Base-by-base conservation (phyloP, 2,797 vertebrate genomes). In the Peromyscus attwateri region DNA sequence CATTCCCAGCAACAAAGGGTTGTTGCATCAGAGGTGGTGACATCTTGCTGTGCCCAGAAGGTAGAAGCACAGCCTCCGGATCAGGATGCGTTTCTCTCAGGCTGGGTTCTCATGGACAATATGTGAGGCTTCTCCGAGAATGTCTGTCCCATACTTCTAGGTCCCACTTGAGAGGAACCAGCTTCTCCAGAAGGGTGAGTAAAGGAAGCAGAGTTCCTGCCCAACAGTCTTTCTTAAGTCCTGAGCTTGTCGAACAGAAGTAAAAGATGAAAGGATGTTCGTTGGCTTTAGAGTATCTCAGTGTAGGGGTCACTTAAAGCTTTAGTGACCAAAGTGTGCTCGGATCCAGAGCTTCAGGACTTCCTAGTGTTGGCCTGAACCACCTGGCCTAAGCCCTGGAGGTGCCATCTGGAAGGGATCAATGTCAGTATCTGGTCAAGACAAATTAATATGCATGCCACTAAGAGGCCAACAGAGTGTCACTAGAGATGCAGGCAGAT, bases 271-370 rank as follows among this genome's bases (percentile, higher is more conserved):
- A 93, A 83, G 88, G 71, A 12, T 17, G 2, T 77, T 82, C 21
- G 4, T 75, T 85, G 57, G 34, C 76, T 93, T 95, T 92, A 79
- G 70, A 71, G 92, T 96, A n/a, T 8, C 70, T 96, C 75, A 70
- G 14, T 87, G n/a, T 95, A 89, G 89, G 68, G 16, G 82, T 89
- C 46, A 11, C 55, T 87, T 94, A 94, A 96, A 80, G 31, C n/a
- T 70, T 92, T 9, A 66, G 62, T 84, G 62, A 70, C 66, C 64
- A 70, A 57, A 57, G 46, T n/a, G 31, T n/a, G 80, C 23, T 37
- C 23, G 19, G 27, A 37, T 89, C 89, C 62, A 79, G 2, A 66
- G 52, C 17, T 77, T 46, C 37, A 37, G n/a, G 60, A 71, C 52
- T 85, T 90, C 89, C 92, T 52, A 75, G 31, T 57, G 71, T 55